Percentiles rank a stretch among this genome's conserved stretches.
phyloP scores from a whole-genome alignment of 2,113 vertebrate species.

The Oncorhynchus clarkii region DNA sequence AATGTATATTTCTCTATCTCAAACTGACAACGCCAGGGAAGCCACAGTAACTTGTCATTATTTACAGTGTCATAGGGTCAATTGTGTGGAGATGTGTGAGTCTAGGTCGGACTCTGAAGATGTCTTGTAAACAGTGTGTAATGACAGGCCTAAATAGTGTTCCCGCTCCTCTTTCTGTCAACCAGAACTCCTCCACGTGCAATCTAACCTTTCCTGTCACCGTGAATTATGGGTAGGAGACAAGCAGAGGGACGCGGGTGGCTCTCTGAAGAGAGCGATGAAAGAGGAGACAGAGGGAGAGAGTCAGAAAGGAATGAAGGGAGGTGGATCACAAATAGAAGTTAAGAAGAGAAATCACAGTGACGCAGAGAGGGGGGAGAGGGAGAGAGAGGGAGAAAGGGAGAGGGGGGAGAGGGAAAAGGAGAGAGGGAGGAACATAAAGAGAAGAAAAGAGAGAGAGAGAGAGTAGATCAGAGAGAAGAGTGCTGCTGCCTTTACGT shows the following conservation, averaged over 20 bases:
- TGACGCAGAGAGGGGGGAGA: slow-evolving; percentile 4
- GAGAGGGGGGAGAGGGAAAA: slow-evolving; percentile 5
- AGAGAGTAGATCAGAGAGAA: slow-evolving; percentile 12
- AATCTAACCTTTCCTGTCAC: slow-evolving; percentile 17
- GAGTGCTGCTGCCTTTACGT: slow-evolving; percentile 10
- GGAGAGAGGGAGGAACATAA: not conserved
- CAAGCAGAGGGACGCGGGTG: not conserved
- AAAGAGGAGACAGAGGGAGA: slow-evolving; percentile 11
- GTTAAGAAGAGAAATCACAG: not conserved
- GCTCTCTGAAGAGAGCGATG: slow-evolving; percentile 6
- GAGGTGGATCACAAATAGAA: slow-evolving; percentile 2
- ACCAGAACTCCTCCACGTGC: not conserved
- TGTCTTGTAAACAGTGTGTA: slow-evolving; percentile 20
- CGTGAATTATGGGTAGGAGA: slow-evolving; percentile 10
- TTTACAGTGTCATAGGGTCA: not conserved
- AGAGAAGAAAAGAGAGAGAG: not conserved
- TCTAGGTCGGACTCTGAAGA: slow-evolving; percentile 3
- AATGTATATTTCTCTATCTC: too few relatives aligned
- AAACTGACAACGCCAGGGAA: too few relatives aligned
- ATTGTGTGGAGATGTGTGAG: slow-evolving; percentile 13
- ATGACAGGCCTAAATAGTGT: slow-evolving; percentile 1
- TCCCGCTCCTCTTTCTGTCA: slow-evolving; percentile 14
- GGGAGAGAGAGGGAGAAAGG: not conserved
- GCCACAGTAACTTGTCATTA: not conserved
- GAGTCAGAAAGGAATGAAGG: not conserved